Evolutionary conservation across 2,888 invertebrate species (phyloP).

Genomic region (Melanophora roralis): DNA sequence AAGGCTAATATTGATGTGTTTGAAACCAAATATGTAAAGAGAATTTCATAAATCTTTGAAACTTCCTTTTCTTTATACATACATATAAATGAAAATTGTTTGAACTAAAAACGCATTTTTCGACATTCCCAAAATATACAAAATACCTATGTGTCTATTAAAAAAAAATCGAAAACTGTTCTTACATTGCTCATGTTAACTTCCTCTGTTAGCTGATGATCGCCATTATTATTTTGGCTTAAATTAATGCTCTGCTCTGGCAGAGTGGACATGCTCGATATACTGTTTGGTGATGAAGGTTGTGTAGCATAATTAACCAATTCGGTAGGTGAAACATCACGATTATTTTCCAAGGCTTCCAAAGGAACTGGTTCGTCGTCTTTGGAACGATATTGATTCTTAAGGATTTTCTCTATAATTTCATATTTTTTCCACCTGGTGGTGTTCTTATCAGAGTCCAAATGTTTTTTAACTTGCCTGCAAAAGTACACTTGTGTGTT

Average conservation of each 20-base stretch:
- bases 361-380: slow-evolving; percentile 72
- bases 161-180: neutral
- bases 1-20: too few species aligned
- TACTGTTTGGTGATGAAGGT: slow-evolving; percentile 45
- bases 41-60: too few species aligned
- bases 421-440: slow-evolving; percentile 72
- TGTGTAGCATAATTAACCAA: slow-evolving; percentile 43
- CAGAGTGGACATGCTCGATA: slow-evolving; percentile 58
- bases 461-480: slow-evolving; percentile 69
- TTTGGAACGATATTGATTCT: slow-evolving; percentile 71
- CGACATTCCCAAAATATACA: too few species aligned
- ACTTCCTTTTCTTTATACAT: too few species aligned
- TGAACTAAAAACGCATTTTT: too few species aligned
- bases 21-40: too few species aligned
- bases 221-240: slow-evolving; percentile 7
- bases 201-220: slow-evolving; percentile 54
- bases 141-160: too few species aligned
- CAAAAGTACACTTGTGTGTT: neutral
- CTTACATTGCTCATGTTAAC: slow-evolving; percentile 56
- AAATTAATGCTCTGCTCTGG: slow-evolving; percentile 52
- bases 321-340: slow-evolving; percentile 70
- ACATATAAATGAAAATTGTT: too few species aligned
- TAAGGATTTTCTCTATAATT: slow-evolving; percentile 70
- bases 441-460: slow-evolving; percentile 65
- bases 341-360: slow-evolving; percentile 70